Evolutionary conservation across 1,140 invertebrate genomes (phyloP).

Genomic region (Platyura marginata): DNA sequence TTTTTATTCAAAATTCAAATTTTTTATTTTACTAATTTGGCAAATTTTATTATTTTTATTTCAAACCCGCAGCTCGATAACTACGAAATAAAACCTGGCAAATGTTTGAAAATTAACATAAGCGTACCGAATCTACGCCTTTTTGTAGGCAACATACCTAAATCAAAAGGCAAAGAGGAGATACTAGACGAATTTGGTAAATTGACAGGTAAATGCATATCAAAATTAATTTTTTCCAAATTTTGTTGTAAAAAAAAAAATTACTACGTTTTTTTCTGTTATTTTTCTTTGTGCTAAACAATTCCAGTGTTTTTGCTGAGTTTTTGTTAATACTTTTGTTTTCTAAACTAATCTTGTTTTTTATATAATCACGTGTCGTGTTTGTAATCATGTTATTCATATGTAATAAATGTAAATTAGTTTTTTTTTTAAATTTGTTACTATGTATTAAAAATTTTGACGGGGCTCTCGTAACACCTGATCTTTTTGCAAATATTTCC

Average conservation of each 20-base stretch:
- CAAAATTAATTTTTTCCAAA: neutral
- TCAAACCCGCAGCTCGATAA: conserved; percentile 90
- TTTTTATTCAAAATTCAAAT: neutral
- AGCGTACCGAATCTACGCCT: conserved; percentile 99
- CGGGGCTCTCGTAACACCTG: conserved; percentile 4
- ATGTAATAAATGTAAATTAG: conserved; percentile 10
- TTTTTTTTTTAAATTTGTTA: conserved; percentile 14
- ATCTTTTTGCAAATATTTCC: conserved; percentile 3
- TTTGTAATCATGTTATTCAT: neutral
- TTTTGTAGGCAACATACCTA: conserved; percentile 99
- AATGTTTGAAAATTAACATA: conserved; percentile 99
- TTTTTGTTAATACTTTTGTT: too few species aligned
- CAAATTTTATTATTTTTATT: conserved; percentile 20
- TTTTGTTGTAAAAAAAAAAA: too few species aligned
- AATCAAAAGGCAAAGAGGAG: conserved; percentile 99
- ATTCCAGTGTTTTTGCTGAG: too few species aligned
- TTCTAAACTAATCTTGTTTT: too few species aligned
- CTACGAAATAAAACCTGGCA: conserved; percentile 98
- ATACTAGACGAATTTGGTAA: conserved; percentile 99
- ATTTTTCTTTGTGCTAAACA: too few species aligned
- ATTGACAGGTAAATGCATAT: conserved; percentile 48
- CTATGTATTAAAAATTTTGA: neutral
- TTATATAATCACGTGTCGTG: neutral
- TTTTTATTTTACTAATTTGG: neutral
- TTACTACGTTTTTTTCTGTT: too few species aligned